These are phyloP conservation scores for Hedychridium roseum DNA, from an alignment of 2,888 invertebrate genomes.

Conservation along the genomic window DNA sequence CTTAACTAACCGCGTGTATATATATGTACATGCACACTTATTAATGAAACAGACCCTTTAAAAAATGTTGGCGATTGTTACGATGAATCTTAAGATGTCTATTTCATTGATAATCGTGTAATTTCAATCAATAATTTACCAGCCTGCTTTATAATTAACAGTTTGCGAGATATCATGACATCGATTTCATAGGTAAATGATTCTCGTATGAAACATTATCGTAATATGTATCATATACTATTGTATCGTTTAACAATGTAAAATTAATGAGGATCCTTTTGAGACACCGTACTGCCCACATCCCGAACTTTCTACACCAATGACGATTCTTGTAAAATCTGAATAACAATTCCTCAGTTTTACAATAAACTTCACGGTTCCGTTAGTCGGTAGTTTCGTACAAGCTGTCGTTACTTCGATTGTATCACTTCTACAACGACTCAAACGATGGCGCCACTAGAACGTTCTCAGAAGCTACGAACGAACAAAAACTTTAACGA, in stretches of 20 bases:
- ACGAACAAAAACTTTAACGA: background rate
- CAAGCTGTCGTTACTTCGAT: conserved; percentile 3
- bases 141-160: no score
- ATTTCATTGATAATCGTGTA: no score
- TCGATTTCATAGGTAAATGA: no score
- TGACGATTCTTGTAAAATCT: background rate
- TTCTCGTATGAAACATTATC: no score
- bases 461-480: conserved; percentile 4
- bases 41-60: no score
- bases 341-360: background rate
- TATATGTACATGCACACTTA: no score
- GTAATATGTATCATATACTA: background rate
- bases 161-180: no score
- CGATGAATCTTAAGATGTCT: no score
- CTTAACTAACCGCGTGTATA: no score
- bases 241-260: background rate
- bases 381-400: background rate
- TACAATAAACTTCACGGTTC: background rate
- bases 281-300: no score
- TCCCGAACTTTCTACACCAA: background rate
- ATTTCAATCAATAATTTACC: no score
- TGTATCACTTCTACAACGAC: conserved; percentile 12
- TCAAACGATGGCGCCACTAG: conserved; percentile 30
- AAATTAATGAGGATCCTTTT: background rate
- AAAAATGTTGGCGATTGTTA: no score